phyloP scores from a whole-genome alignment of 1,140 invertebrate genomes.

The Lethocerus indicus region DNA sequence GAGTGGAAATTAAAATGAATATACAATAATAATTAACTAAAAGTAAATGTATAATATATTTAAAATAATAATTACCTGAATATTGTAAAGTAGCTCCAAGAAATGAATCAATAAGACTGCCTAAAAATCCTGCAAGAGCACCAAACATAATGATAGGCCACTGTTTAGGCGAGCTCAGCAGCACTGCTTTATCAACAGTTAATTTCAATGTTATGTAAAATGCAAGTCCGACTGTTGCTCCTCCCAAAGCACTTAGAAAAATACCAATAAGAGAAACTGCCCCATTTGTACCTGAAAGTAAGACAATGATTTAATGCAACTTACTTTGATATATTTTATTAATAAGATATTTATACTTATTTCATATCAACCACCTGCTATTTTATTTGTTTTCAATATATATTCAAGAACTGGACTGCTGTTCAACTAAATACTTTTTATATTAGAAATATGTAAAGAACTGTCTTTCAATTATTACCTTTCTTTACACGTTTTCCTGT shows the following conservation, averaged over 20 bases:
- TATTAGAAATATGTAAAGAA: too few relatives aligned
- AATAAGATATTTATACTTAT: neutral
- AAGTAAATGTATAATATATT: too few relatives aligned
- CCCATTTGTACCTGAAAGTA: constrained; percentile 59
- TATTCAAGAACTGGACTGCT: neutral
- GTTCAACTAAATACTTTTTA: neutral
- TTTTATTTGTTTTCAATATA: neutral
- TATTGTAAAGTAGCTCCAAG: constrained; percentile 73
- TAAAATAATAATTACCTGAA: constrained; percentile 57
- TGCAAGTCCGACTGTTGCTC: constrained; percentile 49
- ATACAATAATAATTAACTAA: too few relatives aligned
- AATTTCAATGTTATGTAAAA: constrained; percentile 52
- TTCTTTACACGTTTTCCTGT: constrained; percentile 53
- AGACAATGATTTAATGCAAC: too few relatives aligned
- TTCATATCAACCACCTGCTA: neutral
- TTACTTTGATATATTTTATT: neutral
- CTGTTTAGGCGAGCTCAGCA: constrained; percentile 49
- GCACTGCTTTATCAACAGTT: constrained; percentile 34
- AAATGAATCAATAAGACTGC: constrained; percentile 68
- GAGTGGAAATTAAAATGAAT: too few relatives aligned
- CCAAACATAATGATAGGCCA: constrained; percentile 64
- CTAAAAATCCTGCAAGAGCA: constrained; percentile 52
- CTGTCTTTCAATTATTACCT: constrained; percentile 34
- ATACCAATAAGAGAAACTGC: constrained; percentile 56
- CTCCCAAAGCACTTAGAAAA: constrained; percentile 53